A percentile compares a stretch with the other conserved stretches of the same genome.
Conservation (phyloP, 2,888 invertebrate species). For the Junonia oenone region DNA sequence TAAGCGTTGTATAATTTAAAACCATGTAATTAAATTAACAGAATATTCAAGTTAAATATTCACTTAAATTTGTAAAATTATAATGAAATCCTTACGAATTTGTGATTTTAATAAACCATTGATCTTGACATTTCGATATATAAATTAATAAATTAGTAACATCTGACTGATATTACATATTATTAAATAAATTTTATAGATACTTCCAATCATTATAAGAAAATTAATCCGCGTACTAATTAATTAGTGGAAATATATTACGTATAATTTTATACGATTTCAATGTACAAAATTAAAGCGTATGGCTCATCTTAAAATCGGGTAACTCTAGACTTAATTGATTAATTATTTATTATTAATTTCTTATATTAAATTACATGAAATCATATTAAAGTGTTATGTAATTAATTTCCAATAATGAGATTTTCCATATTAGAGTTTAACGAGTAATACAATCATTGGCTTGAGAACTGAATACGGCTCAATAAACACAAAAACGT, state of each 20-base stretch:
- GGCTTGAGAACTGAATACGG: no score
- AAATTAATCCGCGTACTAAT: neutral
- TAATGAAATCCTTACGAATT: neutral
- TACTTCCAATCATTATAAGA: neutral
- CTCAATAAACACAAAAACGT: no score
- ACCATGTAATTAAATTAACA: neutral
- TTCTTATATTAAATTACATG: neutral
- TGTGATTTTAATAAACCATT: slow-evolving; percentile 23
- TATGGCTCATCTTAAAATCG: neutral
- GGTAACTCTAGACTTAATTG: neutral
- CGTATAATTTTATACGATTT: neutral
- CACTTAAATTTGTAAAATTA: neutral
- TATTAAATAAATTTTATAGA: slow-evolving; percentile 9
- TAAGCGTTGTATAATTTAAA: no score
- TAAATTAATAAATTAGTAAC: slow-evolving; percentile 14
- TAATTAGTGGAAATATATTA: neutral
- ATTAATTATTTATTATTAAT: neutral
- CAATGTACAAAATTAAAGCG: neutral
- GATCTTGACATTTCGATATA: slow-evolving; percentile 28
- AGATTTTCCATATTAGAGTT: no score
- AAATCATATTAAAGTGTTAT: no score
- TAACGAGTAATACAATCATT: no score
- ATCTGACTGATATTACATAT: slow-evolving; percentile 17
- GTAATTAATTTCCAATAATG: no score
- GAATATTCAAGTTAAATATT: neutral